These are phyloP conservation scores for Hephaestus fuliginosus DNA, from an alignment of 2,797 vertebrate species.

Conservation along the genomic window DNA sequence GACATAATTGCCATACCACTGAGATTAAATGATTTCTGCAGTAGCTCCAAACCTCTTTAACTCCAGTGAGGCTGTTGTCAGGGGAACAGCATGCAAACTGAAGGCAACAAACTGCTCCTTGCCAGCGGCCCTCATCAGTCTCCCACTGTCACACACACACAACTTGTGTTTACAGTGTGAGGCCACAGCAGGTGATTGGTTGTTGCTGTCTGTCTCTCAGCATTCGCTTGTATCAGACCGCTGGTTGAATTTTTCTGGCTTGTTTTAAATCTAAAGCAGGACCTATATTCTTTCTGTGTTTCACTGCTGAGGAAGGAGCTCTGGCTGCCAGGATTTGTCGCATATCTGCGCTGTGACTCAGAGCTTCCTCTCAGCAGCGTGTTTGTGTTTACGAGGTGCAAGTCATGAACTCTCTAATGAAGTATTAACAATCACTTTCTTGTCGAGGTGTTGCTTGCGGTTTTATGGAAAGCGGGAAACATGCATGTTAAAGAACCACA, in stretches of 20 bases:
- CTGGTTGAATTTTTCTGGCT: not conserved
- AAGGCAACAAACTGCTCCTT: slow-evolving; percentile 63
- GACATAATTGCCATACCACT: slow-evolving; percentile 67
- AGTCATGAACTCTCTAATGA: slow-evolving; percentile 84
- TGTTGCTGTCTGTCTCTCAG: slow-evolving; percentile 1
- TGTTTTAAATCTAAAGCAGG: slow-evolving; percentile 15
- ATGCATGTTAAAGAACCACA: slow-evolving; percentile 56
- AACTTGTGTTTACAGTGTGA: slow-evolving; percentile 29
- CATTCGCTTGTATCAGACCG: not conserved
- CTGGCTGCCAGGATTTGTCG: slow-evolving; percentile 68
- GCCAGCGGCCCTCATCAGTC: slow-evolving; percentile 48
- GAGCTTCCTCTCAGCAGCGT: slow-evolving; percentile 77
- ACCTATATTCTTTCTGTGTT: slow-evolving; percentile 2
- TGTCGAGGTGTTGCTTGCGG: slow-evolving; percentile 81
- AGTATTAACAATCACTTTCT: slow-evolving; percentile 86
- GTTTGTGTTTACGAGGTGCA: slow-evolving; percentile 85
- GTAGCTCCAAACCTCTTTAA: slow-evolving; percentile 68
- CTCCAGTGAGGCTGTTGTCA: slow-evolving; percentile 73
- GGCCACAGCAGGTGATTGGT: slow-evolving; percentile 33
- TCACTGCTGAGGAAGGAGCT: slow-evolving; percentile 46
- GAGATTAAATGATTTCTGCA: slow-evolving; percentile 71
- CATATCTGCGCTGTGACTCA: slow-evolving; percentile 84
- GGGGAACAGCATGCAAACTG: slow-evolving; percentile 73
- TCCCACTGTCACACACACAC: slow-evolving; percentile 40
- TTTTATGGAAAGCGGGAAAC: slow-evolving; percentile 68